Conservation (phyloP, 2,797 vertebrate species). For the Eurystomus glaucurus region DNA sequence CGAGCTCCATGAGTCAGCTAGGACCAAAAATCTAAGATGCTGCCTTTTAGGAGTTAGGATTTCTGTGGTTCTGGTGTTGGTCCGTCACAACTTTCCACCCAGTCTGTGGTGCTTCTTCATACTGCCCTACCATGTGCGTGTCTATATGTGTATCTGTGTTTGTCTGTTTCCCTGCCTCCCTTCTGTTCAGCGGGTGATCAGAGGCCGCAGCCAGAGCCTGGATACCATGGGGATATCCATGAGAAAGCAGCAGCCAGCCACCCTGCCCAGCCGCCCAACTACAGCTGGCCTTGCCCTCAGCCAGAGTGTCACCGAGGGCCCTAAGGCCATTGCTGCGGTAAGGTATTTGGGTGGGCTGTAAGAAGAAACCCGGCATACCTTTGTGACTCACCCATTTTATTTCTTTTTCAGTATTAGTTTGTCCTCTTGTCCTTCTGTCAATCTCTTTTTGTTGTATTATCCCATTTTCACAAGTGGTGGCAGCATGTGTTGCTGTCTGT, state of each 20-base stretch:
- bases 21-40: neutral
- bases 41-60: neutral
- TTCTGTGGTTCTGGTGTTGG: constrained; percentile 4
- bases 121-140: constrained; percentile 33
- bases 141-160: constrained; percentile 65
- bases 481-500: neutral
- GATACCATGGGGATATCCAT: constrained; percentile 87
- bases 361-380: neutral
- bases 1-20: neutral
- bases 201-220: constrained; percentile 93
- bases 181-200: constrained; percentile 88
- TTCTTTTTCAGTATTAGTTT: neutral
- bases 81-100: constrained; percentile 16
- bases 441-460: neutral
- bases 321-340: constrained; percentile 80
- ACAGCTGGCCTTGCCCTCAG: constrained; percentile 78
- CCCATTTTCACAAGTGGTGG: neutral
- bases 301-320: constrained; percentile 78
- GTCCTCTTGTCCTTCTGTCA: constrained; percentile 15
- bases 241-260: constrained; percentile 73
- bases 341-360: constrained; percentile 54
- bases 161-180: constrained; percentile 76
- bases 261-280: constrained; percentile 61
- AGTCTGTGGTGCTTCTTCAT: constrained; percentile 16
- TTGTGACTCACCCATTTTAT: neutral